phyloP scores from a whole-genome alignment of 2,797 vertebrate genomes.

The Parauchenoglanis ngamensis region DNA sequence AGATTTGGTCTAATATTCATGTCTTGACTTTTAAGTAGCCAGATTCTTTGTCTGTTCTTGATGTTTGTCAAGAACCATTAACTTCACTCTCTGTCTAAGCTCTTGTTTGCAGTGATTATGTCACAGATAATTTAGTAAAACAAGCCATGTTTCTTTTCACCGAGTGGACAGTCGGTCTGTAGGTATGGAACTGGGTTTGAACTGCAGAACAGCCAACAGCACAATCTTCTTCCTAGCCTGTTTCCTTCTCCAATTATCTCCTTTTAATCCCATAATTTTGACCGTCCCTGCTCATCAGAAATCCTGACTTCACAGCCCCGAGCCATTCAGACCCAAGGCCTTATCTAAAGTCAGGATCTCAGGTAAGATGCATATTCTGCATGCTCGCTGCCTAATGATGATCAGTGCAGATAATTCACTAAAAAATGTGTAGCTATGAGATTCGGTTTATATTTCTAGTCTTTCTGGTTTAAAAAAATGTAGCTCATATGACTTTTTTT shows the following conservation, averaged over 20 bases:
- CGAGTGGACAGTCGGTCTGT: neutral
- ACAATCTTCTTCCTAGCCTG: neutral
- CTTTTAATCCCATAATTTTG: constrained; percentile 40
- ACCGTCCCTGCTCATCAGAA: constrained; percentile 24
- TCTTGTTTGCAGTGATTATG: neutral
- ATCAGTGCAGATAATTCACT: neutral
- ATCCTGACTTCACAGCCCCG: constrained; percentile 30
- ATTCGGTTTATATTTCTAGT: too few species aligned
- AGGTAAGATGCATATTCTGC: constrained; percentile 40
- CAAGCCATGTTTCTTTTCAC: neutral
- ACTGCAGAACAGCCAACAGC: neutral
- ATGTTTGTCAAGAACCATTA: neutral
- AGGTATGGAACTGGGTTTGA: neutral
- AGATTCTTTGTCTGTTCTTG: neutral
- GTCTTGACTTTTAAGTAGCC: neutral
- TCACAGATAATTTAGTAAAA: neutral
- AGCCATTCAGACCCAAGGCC: neutral
- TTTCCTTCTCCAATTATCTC: constrained; percentile 6
- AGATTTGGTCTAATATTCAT: neutral
- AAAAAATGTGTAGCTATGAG: neutral
- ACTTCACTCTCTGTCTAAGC: neutral
- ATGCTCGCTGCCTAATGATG: neutral
- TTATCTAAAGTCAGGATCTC: constrained; percentile 43
- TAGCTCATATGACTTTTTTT: neutral
- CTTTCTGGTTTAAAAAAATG: neutral